Conservation (phyloP, 2,113 vertebrate species). For the Pollimyrus isidori region DNA sequence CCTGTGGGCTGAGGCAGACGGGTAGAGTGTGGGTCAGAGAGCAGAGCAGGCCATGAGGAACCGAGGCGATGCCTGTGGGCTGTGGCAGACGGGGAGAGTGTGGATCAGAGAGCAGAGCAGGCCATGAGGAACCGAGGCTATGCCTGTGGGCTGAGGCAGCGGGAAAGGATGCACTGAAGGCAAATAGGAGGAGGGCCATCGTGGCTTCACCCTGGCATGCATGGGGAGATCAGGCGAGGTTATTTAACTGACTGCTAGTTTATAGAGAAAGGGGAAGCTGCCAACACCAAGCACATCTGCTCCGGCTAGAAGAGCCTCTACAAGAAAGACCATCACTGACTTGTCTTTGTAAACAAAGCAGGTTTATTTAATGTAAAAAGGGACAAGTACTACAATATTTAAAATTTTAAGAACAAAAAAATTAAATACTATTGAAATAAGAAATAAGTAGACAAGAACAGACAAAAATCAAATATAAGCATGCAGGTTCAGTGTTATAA, state of each 20-base stretch:
- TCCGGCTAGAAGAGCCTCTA: background rate
- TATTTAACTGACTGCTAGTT: slow-evolving; percentile 29
- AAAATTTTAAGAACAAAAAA: slow-evolving; percentile 55
- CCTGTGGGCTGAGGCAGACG: too few species aligned
- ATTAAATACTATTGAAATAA: slow-evolving; percentile 69
- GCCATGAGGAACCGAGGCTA: background rate
- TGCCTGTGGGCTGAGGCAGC: slow-evolving; percentile 29
- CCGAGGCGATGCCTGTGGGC: slow-evolving; percentile 18
- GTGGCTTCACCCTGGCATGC: slow-evolving; percentile 27
- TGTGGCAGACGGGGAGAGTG: slow-evolving; percentile 4
- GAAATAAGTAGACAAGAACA: slow-evolving; percentile 64
- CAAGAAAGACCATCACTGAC: slow-evolving; percentile 38
- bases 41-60: background rate
- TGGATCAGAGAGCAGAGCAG: slow-evolving; percentile 2
- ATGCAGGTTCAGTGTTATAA: slow-evolving; percentile 69
- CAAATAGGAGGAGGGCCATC: background rate
- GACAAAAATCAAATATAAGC: slow-evolving; percentile 62
- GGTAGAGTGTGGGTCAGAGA: background rate
- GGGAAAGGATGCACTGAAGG: slow-evolving; percentile 13
- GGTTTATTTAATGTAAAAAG: slow-evolving; percentile 71
- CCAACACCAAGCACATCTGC: background rate
- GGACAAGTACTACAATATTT: slow-evolving; percentile 65
- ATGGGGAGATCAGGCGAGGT: slow-evolving; percentile 17
- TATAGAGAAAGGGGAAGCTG: background rate
- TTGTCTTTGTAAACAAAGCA: slow-evolving; percentile 60